Base-by-base conservation (phyloP, 2,113 vertebrate genomes). In the Myiozetetes cayanensis region DNA sequence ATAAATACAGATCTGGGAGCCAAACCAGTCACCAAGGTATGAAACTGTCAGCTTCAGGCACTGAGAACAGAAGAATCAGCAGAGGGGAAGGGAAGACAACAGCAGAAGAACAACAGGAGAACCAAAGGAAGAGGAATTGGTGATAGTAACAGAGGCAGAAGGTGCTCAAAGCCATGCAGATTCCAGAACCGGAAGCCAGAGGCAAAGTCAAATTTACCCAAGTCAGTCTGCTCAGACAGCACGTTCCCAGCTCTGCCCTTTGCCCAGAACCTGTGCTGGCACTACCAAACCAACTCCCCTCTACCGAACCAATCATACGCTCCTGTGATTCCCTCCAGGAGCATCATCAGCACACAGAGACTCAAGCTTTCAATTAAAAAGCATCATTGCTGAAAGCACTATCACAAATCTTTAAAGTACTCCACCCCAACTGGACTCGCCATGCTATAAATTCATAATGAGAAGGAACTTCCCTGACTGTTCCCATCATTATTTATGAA, bases 31-130 rank as follows among this genome's bases (percentile, higher is more conserved):
- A 93, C 50, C n/a, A 58, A 44, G n/a, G 53, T 70, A 91, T 11
- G 74, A 73, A 93, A 94, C 68, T 33, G 24, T 76, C 90, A 93
- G 87, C 90, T 75, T 72, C 56, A 24, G 73, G 79, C 77, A 70
- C 63, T 52, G 87, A 33, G 41, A 93, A 74, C 22, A 85, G 77
- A 79, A 65, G 37, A 85, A 55, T 49, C 14, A 25, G 49, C 24
- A 8, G 14, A 50, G 25, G 49, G 49, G 49, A 50, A 14, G 14
- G 49, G 49, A 81, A 87, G 76, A 73, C 4, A 10, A 63, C 2
- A 5, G 62, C 0, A 1, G 43, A 84, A 61, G 50, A 70, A 73
- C 35, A 79, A 63, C 35, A 81, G 59, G 30, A 90, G 33, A 91
- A 72, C 18, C 1, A 2, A 74, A 66, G 46, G 41, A 95, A 68